A percentile compares a stretch with the other conserved stretches of the same genome.
Conservation (phyloP, 1,140 invertebrate genomes). For the Brachionus manjavacas region DNA sequence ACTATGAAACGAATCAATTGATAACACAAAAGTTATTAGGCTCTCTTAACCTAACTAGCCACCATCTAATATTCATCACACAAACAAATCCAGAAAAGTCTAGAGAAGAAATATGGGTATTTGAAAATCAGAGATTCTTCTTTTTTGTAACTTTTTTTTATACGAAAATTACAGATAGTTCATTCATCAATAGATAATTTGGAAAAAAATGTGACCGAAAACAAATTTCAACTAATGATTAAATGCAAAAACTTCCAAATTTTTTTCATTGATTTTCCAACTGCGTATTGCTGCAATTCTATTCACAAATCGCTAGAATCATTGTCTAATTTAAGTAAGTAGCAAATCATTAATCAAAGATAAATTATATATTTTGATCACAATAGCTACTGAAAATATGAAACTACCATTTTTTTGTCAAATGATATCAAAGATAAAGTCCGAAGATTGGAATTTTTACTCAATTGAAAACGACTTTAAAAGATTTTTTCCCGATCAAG, state of each 20-base stretch:
- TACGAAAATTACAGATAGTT: not conserved
- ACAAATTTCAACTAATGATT: constrained; percentile 3
- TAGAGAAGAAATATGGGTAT: constrained; percentile 34
- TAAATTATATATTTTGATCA: not conserved
- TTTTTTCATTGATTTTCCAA: constrained; percentile 25
- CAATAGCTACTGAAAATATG: constrained; percentile 24
- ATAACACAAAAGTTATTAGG: not conserved
- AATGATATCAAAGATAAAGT: not conserved
- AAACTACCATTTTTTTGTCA: constrained; percentile 38
- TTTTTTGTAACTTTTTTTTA: not conserved
- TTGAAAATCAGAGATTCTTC: not conserved
- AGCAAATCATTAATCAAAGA: not conserved
- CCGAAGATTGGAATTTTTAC: constrained; percentile 5
- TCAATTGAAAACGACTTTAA: not conserved
- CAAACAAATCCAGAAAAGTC: not conserved
- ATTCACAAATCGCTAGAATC: constrained; percentile 23
- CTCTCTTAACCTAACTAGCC: constrained; percentile 16
- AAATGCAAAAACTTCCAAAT: constrained; percentile 39
- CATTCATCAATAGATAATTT: constrained; percentile 31
- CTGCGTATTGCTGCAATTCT: not conserved
- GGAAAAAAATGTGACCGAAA: not conserved
- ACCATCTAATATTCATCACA: constrained; percentile 35
- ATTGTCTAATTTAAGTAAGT: constrained; percentile 26
- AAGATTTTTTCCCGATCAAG: not conserved
- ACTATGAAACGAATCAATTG: not conserved